A percentile compares a stretch with the other conserved stretches of the same genome.
Evolutionary conservation across 2,888 invertebrate genomes (phyloP).

Genomic region (Belgica antarctica): DNA sequence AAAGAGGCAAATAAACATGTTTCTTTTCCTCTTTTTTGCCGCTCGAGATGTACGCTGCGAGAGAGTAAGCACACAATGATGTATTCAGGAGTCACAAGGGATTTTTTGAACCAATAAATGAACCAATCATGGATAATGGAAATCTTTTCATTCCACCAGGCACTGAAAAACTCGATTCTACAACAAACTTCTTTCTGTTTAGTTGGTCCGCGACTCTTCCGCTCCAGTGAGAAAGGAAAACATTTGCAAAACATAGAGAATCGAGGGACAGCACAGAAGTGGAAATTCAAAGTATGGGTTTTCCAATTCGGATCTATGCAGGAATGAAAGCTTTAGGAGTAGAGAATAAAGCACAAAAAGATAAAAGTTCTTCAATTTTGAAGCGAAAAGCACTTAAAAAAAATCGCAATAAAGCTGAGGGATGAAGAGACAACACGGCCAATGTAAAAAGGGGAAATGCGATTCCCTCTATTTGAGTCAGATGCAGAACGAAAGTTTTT

Average conservation of each 20-base stretch:
- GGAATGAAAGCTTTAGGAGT: not conserved
- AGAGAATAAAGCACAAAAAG: conserved; percentile 37
- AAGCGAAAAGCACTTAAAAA: conserved; percentile 9
- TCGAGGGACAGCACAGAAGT: not conserved
- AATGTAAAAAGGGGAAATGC: no score
- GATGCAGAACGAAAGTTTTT: no score
- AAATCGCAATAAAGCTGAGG: not conserved
- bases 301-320: not conserved
- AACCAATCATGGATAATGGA: not conserved
- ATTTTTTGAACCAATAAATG: no score
- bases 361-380: conserved; percentile 17
- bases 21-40: not conserved
- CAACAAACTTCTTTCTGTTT: not conserved
- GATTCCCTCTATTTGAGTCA: no score
- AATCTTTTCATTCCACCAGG: not conserved
- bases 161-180: not conserved
- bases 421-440: not conserved
- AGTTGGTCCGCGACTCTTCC: not conserved
- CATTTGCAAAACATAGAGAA: conserved; percentile 1
- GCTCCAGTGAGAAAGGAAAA: conserved; percentile 1
- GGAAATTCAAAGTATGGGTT: conserved; percentile 2
- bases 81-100: no score
- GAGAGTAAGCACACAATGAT: not conserved
- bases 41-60: not conserved
- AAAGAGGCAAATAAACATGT: conserved; percentile 21